These are phyloP conservation scores for Eledone cirrhosa DNA, from an alignment of 2,888 invertebrate genomes.

Conservation along the genomic window DNA sequence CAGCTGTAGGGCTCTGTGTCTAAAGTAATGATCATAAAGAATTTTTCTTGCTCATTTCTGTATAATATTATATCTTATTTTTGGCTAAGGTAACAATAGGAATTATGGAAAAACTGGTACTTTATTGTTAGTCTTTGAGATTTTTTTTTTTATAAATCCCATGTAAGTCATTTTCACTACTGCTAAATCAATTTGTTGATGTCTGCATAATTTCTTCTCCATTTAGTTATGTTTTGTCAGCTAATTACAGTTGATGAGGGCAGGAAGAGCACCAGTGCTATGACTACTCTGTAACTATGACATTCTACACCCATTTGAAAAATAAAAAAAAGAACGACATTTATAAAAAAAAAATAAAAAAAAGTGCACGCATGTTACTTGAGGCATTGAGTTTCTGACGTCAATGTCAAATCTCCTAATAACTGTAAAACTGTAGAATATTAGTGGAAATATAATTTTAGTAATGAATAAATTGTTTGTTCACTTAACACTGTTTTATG, in stretches of 20 bases:
- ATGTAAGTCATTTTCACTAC: background rate
- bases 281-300: too few species aligned
- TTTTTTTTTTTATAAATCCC: too few species aligned
- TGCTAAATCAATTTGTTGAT: slow-evolving; percentile 15
- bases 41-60: background rate
- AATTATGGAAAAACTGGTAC: background rate
- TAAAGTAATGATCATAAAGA: too few species aligned
- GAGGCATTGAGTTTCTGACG: too few species aligned
- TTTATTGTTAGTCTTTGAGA: too few species aligned
- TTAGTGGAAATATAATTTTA: slow-evolving; percentile 21
- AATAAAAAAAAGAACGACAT: too few species aligned
- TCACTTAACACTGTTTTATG: background rate
- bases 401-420: background rate
- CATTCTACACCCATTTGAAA: too few species aligned
- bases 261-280: too few species aligned
- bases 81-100: slow-evolving; percentile 6
- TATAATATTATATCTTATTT: background rate
- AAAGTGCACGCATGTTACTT: too few species aligned
- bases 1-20: too few species aligned
- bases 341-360: too few species aligned
- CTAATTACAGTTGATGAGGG: too few species aligned
- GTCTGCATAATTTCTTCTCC: background rate
- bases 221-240: background rate
- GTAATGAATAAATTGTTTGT: slow-evolving; percentile 21
- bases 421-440: slow-evolving; percentile 24